A percentile compares a stretch with the other conserved stretches of the same genome.
Evolutionary conservation across 2,113 vertebrate genomes (phyloP).

Genomic region (Phodopus roborovskii): DNA sequence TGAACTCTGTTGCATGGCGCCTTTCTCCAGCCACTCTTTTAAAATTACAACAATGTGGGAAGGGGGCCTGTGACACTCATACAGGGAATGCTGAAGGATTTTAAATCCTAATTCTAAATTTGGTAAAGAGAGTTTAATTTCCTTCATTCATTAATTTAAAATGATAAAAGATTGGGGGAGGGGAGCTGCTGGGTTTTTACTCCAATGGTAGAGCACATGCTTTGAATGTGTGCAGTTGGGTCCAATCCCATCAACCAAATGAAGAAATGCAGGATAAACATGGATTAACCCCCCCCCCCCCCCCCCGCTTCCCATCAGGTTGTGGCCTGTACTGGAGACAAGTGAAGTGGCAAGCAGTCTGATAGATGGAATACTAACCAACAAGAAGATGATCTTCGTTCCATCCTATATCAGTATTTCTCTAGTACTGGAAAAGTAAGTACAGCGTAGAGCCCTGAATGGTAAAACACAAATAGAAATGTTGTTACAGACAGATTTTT

Average conservation of each 20-base stretch:
- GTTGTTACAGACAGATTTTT: neutral
- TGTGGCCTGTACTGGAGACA: slow-evolving; percentile 78
- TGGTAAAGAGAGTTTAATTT: neutral
- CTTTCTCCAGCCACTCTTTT: too few species aligned
- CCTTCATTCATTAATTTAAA: neutral
- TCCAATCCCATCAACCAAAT: neutral
- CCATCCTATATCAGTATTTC: slow-evolving; percentile 60
- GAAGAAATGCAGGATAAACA: neutral
- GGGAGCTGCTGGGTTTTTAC: neutral
- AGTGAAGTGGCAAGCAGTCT: slow-evolving; percentile 79
- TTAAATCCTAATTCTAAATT: slow-evolving; percentile 25
- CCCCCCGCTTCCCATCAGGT: slow-evolving; percentile 24
- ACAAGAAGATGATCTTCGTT: slow-evolving; percentile 86
- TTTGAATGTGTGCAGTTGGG: neutral
- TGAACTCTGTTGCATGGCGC: too few species aligned
- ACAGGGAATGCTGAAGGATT: neutral
- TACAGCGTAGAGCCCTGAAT: neutral
- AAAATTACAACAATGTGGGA: too few species aligned
- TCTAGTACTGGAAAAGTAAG: slow-evolving; percentile 78
- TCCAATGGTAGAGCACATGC: neutral
- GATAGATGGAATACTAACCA: slow-evolving; percentile 85
- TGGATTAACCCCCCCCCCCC: neutral
- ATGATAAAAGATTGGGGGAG: neutral
- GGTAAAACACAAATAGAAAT: neutral
- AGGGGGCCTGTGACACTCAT: neutral